Percentiles rank a stretch among this genome's conserved stretches.
These are phyloP conservation scores for Leptinotarsa peninsularis DNA, from an alignment of 2,888 invertebrate genomes.

Conservation along the genomic window DNA sequence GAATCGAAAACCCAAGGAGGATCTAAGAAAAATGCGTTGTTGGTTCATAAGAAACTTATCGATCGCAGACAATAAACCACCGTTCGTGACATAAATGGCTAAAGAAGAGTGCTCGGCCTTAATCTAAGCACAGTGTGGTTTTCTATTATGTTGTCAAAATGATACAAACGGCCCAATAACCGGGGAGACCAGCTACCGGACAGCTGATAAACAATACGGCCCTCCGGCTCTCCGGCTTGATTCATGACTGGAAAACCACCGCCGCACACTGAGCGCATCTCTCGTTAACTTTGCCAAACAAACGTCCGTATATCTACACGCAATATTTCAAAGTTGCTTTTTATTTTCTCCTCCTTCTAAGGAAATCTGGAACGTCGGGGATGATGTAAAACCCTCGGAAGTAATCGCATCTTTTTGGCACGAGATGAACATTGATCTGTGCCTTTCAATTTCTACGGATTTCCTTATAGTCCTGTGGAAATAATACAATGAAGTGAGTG, in stretches of 20 bases:
- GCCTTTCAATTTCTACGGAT: neutral
- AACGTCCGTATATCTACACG: constrained; percentile 40
- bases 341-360: constrained; percentile 34
- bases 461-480: too few relatives aligned
- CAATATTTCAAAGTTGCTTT: constrained; percentile 40
- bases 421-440: constrained; percentile 7
- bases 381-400: constrained; percentile 30
- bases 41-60: constrained; percentile 43
- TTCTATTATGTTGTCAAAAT: constrained; percentile 67
- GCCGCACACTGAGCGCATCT: constrained; percentile 40
- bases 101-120: constrained; percentile 59
- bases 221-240: constrained; percentile 55
- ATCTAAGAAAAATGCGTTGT: neutral
- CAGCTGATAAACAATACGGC: constrained; percentile 64
- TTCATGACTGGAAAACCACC: constrained; percentile 51
- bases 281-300: constrained; percentile 44
- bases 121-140: constrained; percentile 63
- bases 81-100: constrained; percentile 54
- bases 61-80: constrained; percentile 56
- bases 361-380: constrained; percentile 28
- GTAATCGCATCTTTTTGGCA: neutral
- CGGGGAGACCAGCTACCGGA: constrained; percentile 63
- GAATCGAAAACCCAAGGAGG: neutral
- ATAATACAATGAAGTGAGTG: too few relatives aligned
- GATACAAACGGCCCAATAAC: constrained; percentile 66